Conservation (phyloP, 2,797 vertebrate genomes). For the Lepidocolaptes lacrymiger region DNA sequence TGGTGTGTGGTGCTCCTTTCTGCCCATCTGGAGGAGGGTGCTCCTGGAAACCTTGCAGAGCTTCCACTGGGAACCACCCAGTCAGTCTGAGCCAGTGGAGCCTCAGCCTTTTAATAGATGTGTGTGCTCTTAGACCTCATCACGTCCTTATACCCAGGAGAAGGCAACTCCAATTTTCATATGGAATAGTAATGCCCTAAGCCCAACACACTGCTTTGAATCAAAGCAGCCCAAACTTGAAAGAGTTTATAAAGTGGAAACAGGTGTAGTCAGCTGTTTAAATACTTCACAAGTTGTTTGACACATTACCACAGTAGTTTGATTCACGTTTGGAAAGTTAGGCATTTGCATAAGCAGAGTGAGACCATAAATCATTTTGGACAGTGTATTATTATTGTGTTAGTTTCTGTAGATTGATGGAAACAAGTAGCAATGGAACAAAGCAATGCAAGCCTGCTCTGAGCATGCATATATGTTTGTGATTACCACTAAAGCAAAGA, state of each 20-base stretch:
- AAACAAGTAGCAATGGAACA: conserved; percentile 56
- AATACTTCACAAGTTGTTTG: conserved; percentile 72
- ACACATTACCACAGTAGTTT: conserved; percentile 74
- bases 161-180: conserved; percentile 59
- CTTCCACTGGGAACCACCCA: neutral
- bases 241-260: conserved; percentile 77
- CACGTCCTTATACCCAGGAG: neutral
- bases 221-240: conserved; percentile 73
- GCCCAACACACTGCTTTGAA: conserved; percentile 69
- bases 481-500: neutral
- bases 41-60: neutral
- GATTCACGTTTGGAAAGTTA: conserved; percentile 73
- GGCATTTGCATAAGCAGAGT: conserved; percentile 72
- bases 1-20: neutral
- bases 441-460: neutral
- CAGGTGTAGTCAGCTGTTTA: conserved; percentile 78
- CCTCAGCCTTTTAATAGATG: neutral
- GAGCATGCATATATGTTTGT: neutral
- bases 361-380: conserved; percentile 81
- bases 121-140: neutral
- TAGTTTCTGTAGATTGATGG: conserved; percentile 50
- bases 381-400: conserved; percentile 61
- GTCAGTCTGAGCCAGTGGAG: neutral
- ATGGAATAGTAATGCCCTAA: conserved; percentile 61
- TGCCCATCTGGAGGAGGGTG: neutral